These are phyloP conservation scores for Alfaro cultratus DNA, from an alignment of 2,797 vertebrate genomes.

Conservation along the genomic window DNA sequence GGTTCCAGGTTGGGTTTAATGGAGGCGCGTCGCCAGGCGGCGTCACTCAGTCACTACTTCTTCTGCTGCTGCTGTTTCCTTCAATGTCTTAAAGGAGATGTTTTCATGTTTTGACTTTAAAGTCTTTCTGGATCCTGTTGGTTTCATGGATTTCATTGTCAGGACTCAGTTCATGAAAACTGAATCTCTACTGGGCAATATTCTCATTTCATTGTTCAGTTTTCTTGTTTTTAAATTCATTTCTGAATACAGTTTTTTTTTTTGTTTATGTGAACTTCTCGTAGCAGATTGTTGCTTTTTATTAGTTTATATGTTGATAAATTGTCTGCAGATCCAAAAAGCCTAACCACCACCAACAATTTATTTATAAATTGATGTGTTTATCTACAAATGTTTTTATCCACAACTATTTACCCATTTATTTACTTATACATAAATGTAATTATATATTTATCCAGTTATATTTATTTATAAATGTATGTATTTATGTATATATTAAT, in stretches of 20 bases:
- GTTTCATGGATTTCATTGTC: neutral
- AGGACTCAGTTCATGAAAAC: neutral
- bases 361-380: neutral
- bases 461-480: no score
- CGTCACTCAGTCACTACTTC: slow-evolving; percentile 48
- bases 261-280: neutral
- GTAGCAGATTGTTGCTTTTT: neutral
- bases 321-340: no score
- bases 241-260: neutral
- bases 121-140: neutral
- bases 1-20: slow-evolving; percentile 50
- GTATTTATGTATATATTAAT: no score
- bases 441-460: no score
- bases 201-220: neutral
- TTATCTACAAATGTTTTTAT: neutral
- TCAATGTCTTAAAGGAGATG: neutral
- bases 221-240: neutral
- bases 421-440: neutral
- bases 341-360: neutral
- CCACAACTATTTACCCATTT: neutral
- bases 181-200: neutral
- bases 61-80: slow-evolving; percentile 27
- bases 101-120: neutral
- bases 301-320: neutral
- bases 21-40: slow-evolving; percentile 47